Conservation (phyloP, 2,888 invertebrate genomes). For the Zygaena filipendulae region DNA sequence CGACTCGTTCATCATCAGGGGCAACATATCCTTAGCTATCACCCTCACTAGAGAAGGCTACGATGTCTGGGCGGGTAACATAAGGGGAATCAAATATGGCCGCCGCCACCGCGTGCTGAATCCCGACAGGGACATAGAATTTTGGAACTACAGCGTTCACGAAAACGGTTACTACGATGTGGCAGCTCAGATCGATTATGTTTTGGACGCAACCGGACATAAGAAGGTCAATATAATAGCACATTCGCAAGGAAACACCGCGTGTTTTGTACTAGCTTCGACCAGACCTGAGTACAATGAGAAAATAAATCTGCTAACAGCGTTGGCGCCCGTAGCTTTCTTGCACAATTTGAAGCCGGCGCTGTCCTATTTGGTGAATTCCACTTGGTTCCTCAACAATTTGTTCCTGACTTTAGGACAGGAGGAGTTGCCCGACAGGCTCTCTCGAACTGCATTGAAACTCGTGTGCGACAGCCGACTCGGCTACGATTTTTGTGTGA, state of each 20-base stretch:
- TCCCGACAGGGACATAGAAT: slow-evolving; percentile 39
- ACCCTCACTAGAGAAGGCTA: slow-evolving; percentile 61
- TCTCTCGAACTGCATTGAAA: slow-evolving; percentile 3
- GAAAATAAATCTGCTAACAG: slow-evolving; percentile 62
- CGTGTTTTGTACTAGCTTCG: slow-evolving; percentile 65
- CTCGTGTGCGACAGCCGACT: slow-evolving; percentile 10
- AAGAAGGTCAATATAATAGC: slow-evolving; percentile 72
- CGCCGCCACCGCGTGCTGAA: slow-evolving; percentile 58
- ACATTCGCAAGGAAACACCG: slow-evolving; percentile 76
- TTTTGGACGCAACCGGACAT: slow-evolving; percentile 48
- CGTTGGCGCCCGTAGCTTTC: slow-evolving; percentile 34
- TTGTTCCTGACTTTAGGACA: slow-evolving; percentile 4
- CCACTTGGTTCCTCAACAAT: slow-evolving; percentile 7
- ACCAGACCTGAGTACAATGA: slow-evolving; percentile 66
- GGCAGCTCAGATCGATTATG: slow-evolving; percentile 67
- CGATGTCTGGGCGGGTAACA: slow-evolving; percentile 52
- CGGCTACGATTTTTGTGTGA: slow-evolving; percentile 14
- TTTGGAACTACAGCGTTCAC: slow-evolving; percentile 72
- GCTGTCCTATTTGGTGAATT: slow-evolving; percentile 3
- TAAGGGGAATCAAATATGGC: slow-evolving; percentile 73
- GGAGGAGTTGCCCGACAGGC: slow-evolving; percentile 11
- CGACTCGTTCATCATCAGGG: slow-evolving; percentile 38
- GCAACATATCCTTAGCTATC: slow-evolving; percentile 31
- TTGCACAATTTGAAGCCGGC: slow-evolving; percentile 18
- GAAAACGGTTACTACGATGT: slow-evolving; percentile 78